Percentiles rank a stretch among this genome's conserved stretches.
phyloP scores from a whole-genome alignment of 2,797 vertebrate genomes.

The Ispidina picta region DNA sequence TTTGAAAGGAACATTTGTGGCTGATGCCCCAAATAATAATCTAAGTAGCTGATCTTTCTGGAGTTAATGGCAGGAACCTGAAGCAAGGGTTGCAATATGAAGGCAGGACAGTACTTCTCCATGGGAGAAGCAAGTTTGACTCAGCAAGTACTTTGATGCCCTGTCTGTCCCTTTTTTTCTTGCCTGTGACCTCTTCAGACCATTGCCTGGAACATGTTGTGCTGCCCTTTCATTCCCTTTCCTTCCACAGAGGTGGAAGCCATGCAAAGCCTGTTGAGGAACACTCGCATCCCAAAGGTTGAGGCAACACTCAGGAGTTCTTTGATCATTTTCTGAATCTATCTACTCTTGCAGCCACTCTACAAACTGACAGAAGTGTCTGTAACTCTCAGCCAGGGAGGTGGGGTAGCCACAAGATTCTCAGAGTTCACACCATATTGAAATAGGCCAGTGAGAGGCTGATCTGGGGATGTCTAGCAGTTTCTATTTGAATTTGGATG shows the following conservation, averaged over 20 bases:
- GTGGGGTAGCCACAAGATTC: neutral
- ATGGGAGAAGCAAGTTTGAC: neutral
- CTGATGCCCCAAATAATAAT: constrained; percentile 6
- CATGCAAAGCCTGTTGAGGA: neutral
- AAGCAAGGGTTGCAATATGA: neutral
- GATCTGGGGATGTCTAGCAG: neutral
- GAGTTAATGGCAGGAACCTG: too few species aligned
- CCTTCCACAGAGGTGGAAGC: neutral
- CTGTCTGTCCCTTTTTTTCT: neutral
- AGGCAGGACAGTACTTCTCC: neutral
- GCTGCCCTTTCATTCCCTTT: neutral
- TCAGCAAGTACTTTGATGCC: neutral
- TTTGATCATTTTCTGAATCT: neutral
- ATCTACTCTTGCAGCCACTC: neutral
- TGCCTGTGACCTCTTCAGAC: neutral
- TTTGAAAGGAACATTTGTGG: neutral
- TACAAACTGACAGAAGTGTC: neutral
- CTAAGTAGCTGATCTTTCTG: neutral
- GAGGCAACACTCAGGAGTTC: neutral
- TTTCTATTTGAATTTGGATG: neutral
- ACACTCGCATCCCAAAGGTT: neutral
- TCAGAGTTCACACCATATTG: neutral
- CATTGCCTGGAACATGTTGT: neutral
- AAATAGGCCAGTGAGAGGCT: neutral
- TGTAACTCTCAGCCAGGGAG: neutral